These are phyloP conservation scores for Sinocyclocheilus anophthalmus DNA, from an alignment of 2,113 vertebrate species.

Conservation along the genomic window DNA sequence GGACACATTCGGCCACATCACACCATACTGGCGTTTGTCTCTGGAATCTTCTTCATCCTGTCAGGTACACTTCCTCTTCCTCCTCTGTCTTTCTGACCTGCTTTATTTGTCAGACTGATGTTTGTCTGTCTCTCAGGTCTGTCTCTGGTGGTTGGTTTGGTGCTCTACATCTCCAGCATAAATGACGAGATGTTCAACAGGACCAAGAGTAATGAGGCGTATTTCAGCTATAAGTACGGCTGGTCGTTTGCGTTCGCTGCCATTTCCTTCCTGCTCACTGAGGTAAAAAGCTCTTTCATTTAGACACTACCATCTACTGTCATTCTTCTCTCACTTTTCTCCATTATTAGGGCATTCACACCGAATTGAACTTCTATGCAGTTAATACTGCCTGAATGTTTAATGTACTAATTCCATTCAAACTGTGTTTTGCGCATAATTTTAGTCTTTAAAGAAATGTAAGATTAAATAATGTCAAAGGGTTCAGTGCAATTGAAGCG, in stretches of 20 bases:
- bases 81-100: not conserved
- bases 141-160: slow-evolving; percentile 89
- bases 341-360: not conserved
- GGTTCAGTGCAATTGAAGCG: not conserved
- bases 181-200: slow-evolving; percentile 89
- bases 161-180: slow-evolving; percentile 92
- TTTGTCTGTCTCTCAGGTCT: slow-evolving; percentile 55
- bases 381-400: not conserved
- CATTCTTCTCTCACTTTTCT: not conserved
- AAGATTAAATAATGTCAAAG: not conserved
- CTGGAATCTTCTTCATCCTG: slow-evolving; percentile 94
- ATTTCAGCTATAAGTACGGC: slow-evolving; percentile 89
- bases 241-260: slow-evolving; percentile 92
- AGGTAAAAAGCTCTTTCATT: slow-evolving; percentile 72
- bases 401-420: not conserved
- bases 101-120: not conserved
- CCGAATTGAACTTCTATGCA: not conserved
- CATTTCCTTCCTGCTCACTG: slow-evolving; percentile 89
- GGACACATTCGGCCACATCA: slow-evolving; percentile 64
- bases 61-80: slow-evolving; percentile 76
- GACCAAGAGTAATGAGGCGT: slow-evolving; percentile 84
- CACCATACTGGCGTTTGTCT: slow-evolving; percentile 84
- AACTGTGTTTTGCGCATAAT: not conserved
- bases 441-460: not conserved
- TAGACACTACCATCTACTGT: not conserved